Evolutionary conservation across 2,888 invertebrate species (phyloP).

Genomic region (Mythimna ferrago): DNA sequence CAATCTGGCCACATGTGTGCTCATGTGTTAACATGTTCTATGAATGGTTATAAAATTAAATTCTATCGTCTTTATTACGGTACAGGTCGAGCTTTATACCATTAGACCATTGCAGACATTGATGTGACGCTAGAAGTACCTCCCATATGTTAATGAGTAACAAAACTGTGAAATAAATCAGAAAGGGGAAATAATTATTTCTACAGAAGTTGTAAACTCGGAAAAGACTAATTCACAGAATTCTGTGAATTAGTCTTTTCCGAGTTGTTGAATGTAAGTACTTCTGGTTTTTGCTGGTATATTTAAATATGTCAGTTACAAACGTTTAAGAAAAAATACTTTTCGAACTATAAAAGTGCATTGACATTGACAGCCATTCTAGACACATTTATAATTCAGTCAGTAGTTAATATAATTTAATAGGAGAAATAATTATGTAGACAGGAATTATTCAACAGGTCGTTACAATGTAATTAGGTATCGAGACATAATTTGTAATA

Average conservation of each 20-base stretch:
- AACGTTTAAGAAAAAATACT: not conserved
- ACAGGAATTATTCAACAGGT: conserved; percentile 34
- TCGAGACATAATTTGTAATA: conserved; percentile 10
- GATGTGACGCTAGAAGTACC: not conserved
- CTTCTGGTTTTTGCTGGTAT: too few species aligned
- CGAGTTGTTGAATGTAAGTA: too few species aligned
- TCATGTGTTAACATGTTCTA: too few species aligned
- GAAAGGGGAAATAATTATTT: conserved; percentile 23
- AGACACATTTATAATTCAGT: conserved; percentile 10
- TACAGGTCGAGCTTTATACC: not conserved
- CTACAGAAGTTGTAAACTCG: not conserved
- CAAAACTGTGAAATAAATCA: conserved; percentile 4
- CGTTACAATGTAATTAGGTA: conserved; percentile 25
- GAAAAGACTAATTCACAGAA: conserved; percentile 13
- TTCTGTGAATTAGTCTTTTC: too few species aligned
- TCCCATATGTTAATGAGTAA: not conserved
- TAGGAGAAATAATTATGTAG: conserved; percentile 4
- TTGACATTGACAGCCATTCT: conserved; percentile 35
- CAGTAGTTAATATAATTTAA: conserved; percentile 27
- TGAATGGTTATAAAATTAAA: too few species aligned
- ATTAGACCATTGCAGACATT: not conserved
- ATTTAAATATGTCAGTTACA: too few species aligned
- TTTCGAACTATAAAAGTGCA: conserved; percentile 11
- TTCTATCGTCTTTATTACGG: too few species aligned
- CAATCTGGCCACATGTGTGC: too few species aligned